phyloP scores from a whole-genome alignment of 2,113 vertebrate genomes.

The Empidonax alnorum region DNA sequence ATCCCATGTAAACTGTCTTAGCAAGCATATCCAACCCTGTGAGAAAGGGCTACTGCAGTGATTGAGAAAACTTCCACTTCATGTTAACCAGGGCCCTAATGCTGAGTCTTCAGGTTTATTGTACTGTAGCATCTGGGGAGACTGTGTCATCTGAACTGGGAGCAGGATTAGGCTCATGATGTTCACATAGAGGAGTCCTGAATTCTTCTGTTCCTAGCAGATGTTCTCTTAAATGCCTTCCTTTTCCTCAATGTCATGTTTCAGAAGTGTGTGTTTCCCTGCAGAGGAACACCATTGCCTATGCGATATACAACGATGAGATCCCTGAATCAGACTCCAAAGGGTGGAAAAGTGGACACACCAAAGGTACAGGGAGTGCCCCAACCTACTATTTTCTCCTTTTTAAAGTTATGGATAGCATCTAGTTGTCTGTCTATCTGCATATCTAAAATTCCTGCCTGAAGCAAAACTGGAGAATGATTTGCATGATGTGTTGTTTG shows the following conservation, averaged over 20 bases:
- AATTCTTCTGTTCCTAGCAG: neutral
- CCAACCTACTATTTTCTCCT: neutral
- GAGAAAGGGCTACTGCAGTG: neutral
- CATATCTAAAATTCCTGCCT: neutral
- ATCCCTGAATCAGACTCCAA: constrained; percentile 75
- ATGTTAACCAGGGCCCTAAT: neutral
- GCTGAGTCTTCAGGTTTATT: neutral
- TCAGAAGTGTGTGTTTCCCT: constrained; percentile 50
- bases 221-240: neutral
- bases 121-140: neutral
- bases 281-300: constrained; percentile 78
- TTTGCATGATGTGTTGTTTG: neutral
- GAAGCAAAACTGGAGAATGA: neutral
- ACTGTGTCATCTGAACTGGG: neutral
- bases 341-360: constrained; percentile 78
- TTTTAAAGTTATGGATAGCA: neutral
- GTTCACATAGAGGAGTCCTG: neutral
- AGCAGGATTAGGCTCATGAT: neutral
- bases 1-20: neutral
- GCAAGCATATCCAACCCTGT: neutral
- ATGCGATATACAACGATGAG: constrained; percentile 89
- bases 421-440: neutral
- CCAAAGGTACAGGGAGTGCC: constrained; percentile 83
- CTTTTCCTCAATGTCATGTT: neutral
- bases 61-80: neutral